Evolutionary conservation across 2,797 vertebrate genomes (phyloP), one percentile per base, ranked within the genome.

Genomic region (Galago senegalensis): DNA sequence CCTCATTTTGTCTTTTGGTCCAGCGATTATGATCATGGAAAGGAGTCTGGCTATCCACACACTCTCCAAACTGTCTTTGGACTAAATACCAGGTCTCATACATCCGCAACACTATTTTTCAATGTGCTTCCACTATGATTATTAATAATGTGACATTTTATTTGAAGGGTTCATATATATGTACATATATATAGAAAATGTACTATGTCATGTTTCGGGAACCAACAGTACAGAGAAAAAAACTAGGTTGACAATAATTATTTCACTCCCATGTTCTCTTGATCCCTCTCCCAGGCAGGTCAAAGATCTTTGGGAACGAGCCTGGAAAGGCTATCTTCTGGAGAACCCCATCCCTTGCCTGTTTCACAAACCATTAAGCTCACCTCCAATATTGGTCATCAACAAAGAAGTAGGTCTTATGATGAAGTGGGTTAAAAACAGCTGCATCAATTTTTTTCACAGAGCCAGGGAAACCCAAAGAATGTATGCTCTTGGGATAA

Each of bases 401-500:
- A 0, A 98, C 97, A 94, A 99, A 99, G 96, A 99, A 99, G 76
- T 99, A 98, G 0, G 98, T 99, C 98, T 98, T 99, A 49, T 96
- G 75, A 23, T 96, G 89, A 0, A 69, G 10, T 23, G 86, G 96
- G 29, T 99, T 98, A 69, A 99, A 97, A 70, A 99, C 94, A 2
- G 99, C 99, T n/a, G 99, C 99, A 63, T 99, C 98, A 0, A 99
- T 95, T 95, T 98, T 99, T 90, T 70, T 43, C 3, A 99, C 94
- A 0, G 3, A 95, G 11, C 1, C 63, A 23, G 99, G 99, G 76
- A 99, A 98, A 75, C 99, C 99, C 56, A 99, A 95, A 40, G 72
- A 97, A 75, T 87, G 92, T 40, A 99, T 98, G 40, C 72, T 95
- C 95, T 97, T 99, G 8, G 99, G 99, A 79, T 98, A 99, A 43